Base-by-base conservation (phyloP, 2,797 vertebrate species). In the Protosalanx chinensis region DNA sequence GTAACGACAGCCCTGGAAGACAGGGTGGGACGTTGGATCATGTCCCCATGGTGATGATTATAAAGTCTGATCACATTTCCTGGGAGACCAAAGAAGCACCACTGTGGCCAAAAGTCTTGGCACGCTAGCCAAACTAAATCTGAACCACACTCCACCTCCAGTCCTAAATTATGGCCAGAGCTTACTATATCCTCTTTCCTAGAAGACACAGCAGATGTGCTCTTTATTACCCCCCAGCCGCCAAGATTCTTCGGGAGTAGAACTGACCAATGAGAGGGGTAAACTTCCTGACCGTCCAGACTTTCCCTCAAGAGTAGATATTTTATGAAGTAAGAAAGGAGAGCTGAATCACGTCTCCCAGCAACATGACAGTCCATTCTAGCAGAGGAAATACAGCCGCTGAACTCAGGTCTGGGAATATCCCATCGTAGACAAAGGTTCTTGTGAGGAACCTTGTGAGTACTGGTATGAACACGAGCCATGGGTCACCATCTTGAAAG, bases 121-220 rank as follows among this genome's bases (percentile, higher is more conserved):
- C 15, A 10, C 27, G 68, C 27, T 71, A 68, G 77, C 61, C 41
- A 66, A 71, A 81, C 64, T 77, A 70, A 80, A 81, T 72, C 29
- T 51, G 35, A 86, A 84, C 79, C 59, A 18, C 70, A 61, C 67
- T 71, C 77, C 79, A 66, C 61, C 68, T 64, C 58, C 73, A 64
- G 78, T 79, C 67, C 73, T 77, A 72, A 51, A 73, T 81, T 75
- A 69, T 58, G 35, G 67, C 77, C 79, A 70, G 79, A 84, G 51
- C 78, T 33, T 74, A 81, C 18, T 7, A 76, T 81, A 81, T 80
- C 77, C 77, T 68, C 16, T 75, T 87, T 86, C 85, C 79, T 88
- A 81, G 84, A 91, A 86, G 88, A 86, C 80, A 29, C 76, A 83
- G 81, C 83, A 90, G 89, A 90, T 90, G 85, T 85, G 86, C 63